These are phyloP conservation scores for Heterotis niloticus DNA, from an alignment of 2,113 vertebrate species.

Conservation along the genomic window DNA sequence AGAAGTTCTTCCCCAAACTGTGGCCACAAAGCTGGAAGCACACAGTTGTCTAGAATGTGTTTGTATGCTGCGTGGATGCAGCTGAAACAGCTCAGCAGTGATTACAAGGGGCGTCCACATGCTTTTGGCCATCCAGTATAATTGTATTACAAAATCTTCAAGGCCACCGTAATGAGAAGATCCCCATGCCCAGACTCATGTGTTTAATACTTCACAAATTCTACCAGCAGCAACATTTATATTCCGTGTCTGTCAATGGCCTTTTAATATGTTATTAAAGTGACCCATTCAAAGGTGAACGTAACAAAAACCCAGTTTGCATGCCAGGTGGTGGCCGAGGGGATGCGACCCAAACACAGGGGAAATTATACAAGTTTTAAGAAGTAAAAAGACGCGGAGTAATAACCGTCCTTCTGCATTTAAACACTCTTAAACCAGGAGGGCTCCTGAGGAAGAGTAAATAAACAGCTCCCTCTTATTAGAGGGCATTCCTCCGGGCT, in stretches of 20 bases:
- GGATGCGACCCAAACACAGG: constrained; percentile 50
- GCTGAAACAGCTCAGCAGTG: too few relatives aligned
- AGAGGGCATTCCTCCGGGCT: constrained; percentile 40
- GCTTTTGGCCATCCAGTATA: too few relatives aligned
- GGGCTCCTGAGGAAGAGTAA: constrained; percentile 4
- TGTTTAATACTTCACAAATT: constrained; percentile 38
- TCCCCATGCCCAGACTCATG: constrained; percentile 39
- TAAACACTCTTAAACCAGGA: constrained; percentile 22
- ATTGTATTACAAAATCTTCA: constrained; percentile 49
- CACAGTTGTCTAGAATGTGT: too few relatives aligned
- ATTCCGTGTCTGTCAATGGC: constrained; percentile 46
- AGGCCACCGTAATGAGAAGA: constrained; percentile 36
- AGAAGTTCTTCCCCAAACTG: too few relatives aligned
- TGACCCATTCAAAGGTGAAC: constrained; percentile 30
- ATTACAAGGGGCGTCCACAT: too few relatives aligned
- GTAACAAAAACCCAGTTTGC: constrained; percentile 23
- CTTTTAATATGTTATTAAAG: constrained; percentile 52
- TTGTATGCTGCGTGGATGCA: too few relatives aligned
- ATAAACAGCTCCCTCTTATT: constrained; percentile 25
- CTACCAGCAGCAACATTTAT: constrained; percentile 37
- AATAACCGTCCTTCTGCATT: constrained; percentile 44
- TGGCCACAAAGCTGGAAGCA: too few relatives aligned
- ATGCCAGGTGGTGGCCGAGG: constrained; percentile 42
- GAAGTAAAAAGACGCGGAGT: constrained; percentile 17
- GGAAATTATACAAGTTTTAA: constrained; percentile 39